Evolutionary conservation across 2,797 vertebrate genomes (phyloP), one percentile per base, ranked within the genome.

Genomic region (Chrysocyon brachyurus): DNA sequence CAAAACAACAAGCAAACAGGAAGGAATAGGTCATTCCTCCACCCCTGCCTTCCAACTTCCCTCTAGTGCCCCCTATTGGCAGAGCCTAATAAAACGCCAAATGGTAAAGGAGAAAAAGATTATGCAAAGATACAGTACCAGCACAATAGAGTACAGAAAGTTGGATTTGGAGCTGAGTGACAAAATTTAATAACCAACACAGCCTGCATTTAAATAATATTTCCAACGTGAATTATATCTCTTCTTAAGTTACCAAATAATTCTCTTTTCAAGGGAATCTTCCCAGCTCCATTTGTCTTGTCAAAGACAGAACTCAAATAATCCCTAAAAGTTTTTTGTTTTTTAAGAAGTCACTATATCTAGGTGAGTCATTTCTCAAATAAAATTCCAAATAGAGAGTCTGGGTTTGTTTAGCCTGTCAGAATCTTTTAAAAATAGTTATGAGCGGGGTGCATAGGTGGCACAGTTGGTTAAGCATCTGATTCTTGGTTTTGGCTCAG

Each of bases 321-420:
- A 78, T 66, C 21, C 52, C 82, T 66, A 31, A 36, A 77, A 61
- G n/a, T 54, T 79, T 56, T 79, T 73, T 28, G n/a, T 70, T 83
- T 79, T 73, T 61, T 33, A 81, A 54, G n/a, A 14, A 17, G 66
- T 24, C 86, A n/a, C 61, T 84, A 36, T 12, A 78, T 88, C 28
- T 88, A 79, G 64, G 31, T 16, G 57, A 54, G 31, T 73, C 26
- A 68, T 94, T 94, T 91, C 46, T 94, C 31, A 78, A 88, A 63
- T n/a, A 72, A 63, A 94, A 64, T 57, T 84, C 14, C 70, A 88
- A 77, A 84, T 9, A 79, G 33, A 87, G 19, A 75, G 17, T 19
- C 57, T 64, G 33, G 24, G 33, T 28, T 86, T 56, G 28, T 40
- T 96, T 73, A 90, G 70, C n/a, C 56, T 88, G 15, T 56, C 61